These are phyloP conservation scores for Lacanobia wlatinum DNA, from an alignment of 2,888 invertebrate species.

Conservation along the genomic window DNA sequence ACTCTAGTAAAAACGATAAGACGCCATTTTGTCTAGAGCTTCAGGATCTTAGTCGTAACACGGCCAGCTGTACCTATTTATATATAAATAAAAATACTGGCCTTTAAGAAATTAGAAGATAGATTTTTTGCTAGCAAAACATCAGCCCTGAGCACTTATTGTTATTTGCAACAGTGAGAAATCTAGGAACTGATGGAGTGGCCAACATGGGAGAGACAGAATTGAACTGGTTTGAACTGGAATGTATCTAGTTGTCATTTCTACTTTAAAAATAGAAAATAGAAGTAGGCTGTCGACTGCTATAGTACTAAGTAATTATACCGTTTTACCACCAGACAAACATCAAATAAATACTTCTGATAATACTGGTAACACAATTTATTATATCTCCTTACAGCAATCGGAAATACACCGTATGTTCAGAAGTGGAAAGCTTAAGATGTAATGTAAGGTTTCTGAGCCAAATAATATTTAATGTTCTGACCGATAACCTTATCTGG, in stretches of 20 bases:
- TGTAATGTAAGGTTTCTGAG: background rate
- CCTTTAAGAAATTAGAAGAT: too few relatives aligned
- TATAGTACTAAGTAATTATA: conserved; percentile 17
- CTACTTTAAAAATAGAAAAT: background rate
- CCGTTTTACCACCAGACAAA: conserved; percentile 19
- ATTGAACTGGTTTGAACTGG: background rate
- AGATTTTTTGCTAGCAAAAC: too few relatives aligned
- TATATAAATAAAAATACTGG: too few relatives aligned
- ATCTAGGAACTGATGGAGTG: background rate
- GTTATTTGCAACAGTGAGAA: too few relatives aligned
- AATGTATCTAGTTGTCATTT: background rate
- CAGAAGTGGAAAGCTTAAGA: background rate
- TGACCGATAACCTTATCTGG: conserved; percentile 55
- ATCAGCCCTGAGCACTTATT: too few relatives aligned
- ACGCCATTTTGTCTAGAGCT: too few relatives aligned
- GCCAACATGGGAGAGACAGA: too few relatives aligned
- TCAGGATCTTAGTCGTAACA: too few relatives aligned
- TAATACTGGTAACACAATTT: conserved; percentile 33
- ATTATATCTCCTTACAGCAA: conserved; percentile 6
- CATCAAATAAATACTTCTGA: conserved; percentile 36
- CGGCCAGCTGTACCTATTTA: too few relatives aligned
- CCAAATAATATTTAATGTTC: conserved; percentile 36
- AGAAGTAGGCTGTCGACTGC: background rate
- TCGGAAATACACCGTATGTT: background rate
- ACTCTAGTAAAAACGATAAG: too few relatives aligned